phyloP scores from a whole-genome alignment of 1,140 invertebrate genomes.

The Sitobion miscanthi region DNA sequence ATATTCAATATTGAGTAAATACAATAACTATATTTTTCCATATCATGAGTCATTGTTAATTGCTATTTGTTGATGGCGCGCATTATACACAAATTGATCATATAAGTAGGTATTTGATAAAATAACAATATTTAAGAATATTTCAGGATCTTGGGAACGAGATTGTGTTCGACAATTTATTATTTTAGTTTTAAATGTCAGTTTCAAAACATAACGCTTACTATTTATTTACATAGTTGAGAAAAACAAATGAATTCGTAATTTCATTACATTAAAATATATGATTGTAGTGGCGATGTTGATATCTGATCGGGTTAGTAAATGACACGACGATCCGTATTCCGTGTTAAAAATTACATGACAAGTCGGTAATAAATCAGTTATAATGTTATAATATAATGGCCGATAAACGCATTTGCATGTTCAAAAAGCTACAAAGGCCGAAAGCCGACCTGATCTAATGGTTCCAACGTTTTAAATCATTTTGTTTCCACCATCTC shows the following conservation, averaged over 20 bases:
- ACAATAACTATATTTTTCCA: background rate
- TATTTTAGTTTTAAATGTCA: slow-evolving; percentile 16
- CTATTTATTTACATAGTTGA: background rate
- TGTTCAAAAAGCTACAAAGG: slow-evolving; percentile 26
- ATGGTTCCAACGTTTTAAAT: background rate
- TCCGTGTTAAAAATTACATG: slow-evolving; percentile 22
- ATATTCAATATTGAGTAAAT: too few species aligned
- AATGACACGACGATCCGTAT: background rate
- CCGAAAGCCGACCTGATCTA: background rate
- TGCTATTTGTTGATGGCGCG: background rate
- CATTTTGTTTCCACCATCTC: slow-evolving; percentile 1
- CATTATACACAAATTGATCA: background rate
- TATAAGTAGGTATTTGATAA: background rate
- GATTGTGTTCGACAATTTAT: slow-evolving; percentile 19
- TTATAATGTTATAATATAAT: background rate
- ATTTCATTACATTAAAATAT: slow-evolving; percentile 20
- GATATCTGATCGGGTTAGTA: slow-evolving; percentile 26
- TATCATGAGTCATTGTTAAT: background rate
- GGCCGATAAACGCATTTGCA: slow-evolving; percentile 28
- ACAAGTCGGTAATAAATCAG: slow-evolving; percentile 36
- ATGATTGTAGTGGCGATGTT: slow-evolving; percentile 15
- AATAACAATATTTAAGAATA: background rate
- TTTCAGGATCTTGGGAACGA: background rate
- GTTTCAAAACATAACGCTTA: background rate
- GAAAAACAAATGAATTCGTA: slow-evolving; percentile 12